Evolutionary conservation across 2,113 vertebrate species (phyloP).

Genomic region (Notarius lentiginosus): DNA sequence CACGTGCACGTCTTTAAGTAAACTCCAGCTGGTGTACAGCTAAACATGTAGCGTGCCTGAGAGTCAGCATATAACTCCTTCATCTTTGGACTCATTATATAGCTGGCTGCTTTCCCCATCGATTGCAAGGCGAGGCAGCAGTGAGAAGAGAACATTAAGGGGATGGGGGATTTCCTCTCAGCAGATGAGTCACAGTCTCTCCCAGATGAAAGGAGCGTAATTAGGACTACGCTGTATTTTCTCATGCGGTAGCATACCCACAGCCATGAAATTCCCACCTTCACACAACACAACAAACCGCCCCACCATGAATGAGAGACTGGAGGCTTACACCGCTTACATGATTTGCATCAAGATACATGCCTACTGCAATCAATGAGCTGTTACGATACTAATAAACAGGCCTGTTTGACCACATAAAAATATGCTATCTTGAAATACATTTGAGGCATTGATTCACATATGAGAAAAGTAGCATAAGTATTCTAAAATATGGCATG

Average conservation of each 20-base stretch:
- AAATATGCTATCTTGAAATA: neutral
- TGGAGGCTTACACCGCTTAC: conserved; percentile 20
- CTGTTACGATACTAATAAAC: neutral
- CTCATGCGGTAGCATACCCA: conserved; percentile 23
- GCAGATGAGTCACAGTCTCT: conserved; percentile 55
- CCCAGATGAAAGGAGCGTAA: conserved; percentile 45
- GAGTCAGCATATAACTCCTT: conserved; percentile 42
- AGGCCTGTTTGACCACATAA: neutral
- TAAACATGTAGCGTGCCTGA: conserved; percentile 29
- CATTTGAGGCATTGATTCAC: neutral
- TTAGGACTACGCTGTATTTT: conserved; percentile 40
- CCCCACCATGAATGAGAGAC: conserved; percentile 25
- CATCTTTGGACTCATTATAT: conserved; percentile 57
- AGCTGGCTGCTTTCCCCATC: conserved; percentile 53
- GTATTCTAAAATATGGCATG: neutral
- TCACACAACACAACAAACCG: conserved; percentile 26
- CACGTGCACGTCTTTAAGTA: conserved; percentile 5
- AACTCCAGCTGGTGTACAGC: conserved; percentile 14
- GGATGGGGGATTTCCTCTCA: conserved; percentile 51
- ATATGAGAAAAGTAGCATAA: neutral
- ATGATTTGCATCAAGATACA: neutral
- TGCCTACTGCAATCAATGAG: neutral
- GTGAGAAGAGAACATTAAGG: conserved; percentile 41
- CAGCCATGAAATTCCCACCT: conserved; percentile 41
- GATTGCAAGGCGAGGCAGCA: conserved; percentile 49